phyloP scores from a whole-genome alignment of 1,140 invertebrate species.

The Drosophila navojoa region DNA sequence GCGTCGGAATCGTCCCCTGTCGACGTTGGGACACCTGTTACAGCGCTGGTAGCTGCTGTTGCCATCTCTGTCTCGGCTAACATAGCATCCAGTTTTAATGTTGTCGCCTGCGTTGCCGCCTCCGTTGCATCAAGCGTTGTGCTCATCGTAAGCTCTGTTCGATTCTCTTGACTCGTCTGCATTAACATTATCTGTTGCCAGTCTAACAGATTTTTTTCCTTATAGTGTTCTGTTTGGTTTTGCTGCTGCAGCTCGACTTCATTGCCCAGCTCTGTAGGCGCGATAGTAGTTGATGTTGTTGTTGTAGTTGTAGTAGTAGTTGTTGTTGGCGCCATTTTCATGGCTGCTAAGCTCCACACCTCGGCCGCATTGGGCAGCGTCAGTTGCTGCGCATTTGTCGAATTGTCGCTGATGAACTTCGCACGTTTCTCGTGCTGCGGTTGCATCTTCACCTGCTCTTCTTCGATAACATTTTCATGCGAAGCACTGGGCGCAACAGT shows the following conservation, averaged over 20 bases:
- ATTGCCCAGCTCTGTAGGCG: conserved; percentile 51
- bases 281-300: conserved; percentile 10
- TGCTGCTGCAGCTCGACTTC: conserved; percentile 46
- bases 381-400: conserved; percentile 75
- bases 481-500: conserved; percentile 39
- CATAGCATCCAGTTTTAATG: conserved; percentile 28
- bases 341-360: conserved; percentile 73
- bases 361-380: conserved; percentile 67
- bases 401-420: conserved; percentile 76
- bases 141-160: conserved; percentile 51
- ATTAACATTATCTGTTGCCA: conserved; percentile 74
- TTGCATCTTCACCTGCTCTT: conserved; percentile 32
- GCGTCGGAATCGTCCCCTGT: background rate
- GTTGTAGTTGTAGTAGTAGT: conserved; percentile 15
- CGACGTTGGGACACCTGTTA: conserved; percentile 5
- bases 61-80: conserved; percentile 11
- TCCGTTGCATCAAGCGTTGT: conserved; percentile 66
- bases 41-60: conserved; percentile 5
- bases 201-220: conserved; percentile 71
- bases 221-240: conserved; percentile 53
- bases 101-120: conserved; percentile 46
- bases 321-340: conserved; percentile 65
- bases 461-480: conserved; percentile 64
- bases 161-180: conserved; percentile 47
- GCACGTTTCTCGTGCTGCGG: conserved; percentile 63